These are phyloP conservation scores for Protonibea diacanthus DNA, from an alignment of 2,797 vertebrate genomes.

Conservation along the genomic window DNA sequence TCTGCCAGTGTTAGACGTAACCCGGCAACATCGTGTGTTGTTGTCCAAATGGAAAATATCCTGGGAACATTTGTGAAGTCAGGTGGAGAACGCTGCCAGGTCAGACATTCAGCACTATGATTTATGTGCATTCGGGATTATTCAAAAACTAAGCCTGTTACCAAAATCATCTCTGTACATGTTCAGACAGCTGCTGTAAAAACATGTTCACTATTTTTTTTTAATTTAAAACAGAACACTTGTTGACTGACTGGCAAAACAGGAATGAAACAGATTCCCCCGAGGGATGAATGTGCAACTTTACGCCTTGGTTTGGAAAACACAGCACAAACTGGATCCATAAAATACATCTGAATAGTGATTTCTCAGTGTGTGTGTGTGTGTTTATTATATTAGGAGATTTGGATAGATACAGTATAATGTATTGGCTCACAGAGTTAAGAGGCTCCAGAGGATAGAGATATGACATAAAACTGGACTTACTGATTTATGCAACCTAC, in stretches of 20 bases:
- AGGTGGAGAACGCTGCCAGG: conserved; percentile 64
- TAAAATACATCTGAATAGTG: not conserved
- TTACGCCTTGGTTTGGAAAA: conserved; percentile 12
- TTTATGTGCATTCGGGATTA: conserved; percentile 55
- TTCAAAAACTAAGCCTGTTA: conserved; percentile 39
- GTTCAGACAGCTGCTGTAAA: conserved; percentile 34
- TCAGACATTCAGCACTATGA: conserved; percentile 48
- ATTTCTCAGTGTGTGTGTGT: not conserved
- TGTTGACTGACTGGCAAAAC: not conserved
- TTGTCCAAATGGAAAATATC: conserved; percentile 68
- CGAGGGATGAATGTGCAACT: not conserved
- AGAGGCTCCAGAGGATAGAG: not conserved
- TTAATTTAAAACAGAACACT: not conserved
- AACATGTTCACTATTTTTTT: not conserved
- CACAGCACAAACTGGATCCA: not conserved
- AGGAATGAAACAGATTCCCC: conserved; percentile 3
- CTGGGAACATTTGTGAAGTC: conserved; percentile 70
- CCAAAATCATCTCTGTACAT: conserved; percentile 26
- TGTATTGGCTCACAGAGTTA: not conserved
- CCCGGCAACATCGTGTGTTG: conserved; percentile 71
- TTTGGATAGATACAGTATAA: not conserved
- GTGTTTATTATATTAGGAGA: not conserved
- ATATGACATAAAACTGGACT: not conserved
- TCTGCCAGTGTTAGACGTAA: conserved; percentile 50
- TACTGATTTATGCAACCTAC: not conserved